Evolutionary conservation across 2,888 invertebrate species (phyloP), one percentile per base, ranked within the genome.

Genomic region (Cephonodes hylas): DNA sequence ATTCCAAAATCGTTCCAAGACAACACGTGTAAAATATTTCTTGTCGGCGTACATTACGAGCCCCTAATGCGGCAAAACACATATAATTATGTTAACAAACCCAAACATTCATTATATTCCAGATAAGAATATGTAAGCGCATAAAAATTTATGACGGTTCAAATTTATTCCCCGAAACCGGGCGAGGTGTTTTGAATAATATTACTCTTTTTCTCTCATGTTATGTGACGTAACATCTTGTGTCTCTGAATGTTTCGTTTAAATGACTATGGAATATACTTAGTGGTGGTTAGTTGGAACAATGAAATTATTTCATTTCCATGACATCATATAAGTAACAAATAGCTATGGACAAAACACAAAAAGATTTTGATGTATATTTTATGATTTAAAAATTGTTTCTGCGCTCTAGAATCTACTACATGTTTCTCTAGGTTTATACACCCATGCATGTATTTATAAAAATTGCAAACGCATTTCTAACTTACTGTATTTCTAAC

Each of bases 61-160:
- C 3, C 34, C 34, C 10, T 25, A 7, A 48, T 7, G 8, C 25
- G 2, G 27, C 7, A 4, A 23, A 23, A 23, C 22, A 46, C 15
- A 53, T 53, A 53, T 18, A 53, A 31, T 46, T 46, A 46, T 53
- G 53, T 31, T 53, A 27, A 53, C 18, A 31, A 53, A 53, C 27
- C 18, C 27, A 27, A 48, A 48, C 25, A 53, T 31, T 53, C 27
- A 31, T 53, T 53, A 31, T 53, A 31, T 18, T 0, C 23, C 25
- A 27, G 48, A 48, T 53, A 31, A 31, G 53, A 53, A 53, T 31
- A 20, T 53, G 53, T 53, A 53, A 31, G 34, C 27, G 27, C 27
- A 53, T 53, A 53, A 53, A 53, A 53, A 53, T 53, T 53, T 53
- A 53, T 27, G 53, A 15, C 31, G 31, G 31, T 8, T 18, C 10